Conservation (phyloP, 1,140 invertebrate genomes). For the Berghia stephanieae region DNA sequence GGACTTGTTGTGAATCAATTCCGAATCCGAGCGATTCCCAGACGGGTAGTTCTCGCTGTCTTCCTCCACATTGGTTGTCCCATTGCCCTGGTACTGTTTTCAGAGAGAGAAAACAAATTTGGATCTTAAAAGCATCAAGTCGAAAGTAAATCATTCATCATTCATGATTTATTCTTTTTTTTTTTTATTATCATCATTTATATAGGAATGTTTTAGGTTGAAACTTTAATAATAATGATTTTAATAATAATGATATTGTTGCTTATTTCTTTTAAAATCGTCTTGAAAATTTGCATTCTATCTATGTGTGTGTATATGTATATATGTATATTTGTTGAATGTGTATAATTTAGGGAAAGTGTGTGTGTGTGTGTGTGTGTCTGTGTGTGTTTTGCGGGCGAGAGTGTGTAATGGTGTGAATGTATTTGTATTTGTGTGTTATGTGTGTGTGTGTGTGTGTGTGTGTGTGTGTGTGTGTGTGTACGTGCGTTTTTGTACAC, state of each 20-base stretch:
- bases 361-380: not conserved
- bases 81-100: no score
- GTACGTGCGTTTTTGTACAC: constrained; percentile 1
- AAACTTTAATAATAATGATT: no score
- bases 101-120: no score
- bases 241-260: no score
- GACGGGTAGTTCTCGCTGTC: constrained; percentile 18
- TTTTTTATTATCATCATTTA: no score
- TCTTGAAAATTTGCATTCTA: no score
- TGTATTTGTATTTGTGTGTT: not conserved
- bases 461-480: constrained; percentile 8
- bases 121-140: no score
- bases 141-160: no score
- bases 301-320: not conserved
- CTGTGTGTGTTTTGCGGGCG: not conserved
- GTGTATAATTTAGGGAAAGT: not conserved
- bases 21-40: constrained; percentile 14
- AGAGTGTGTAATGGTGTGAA: not conserved
- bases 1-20: constrained; percentile 10
- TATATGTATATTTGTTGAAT: not conserved
- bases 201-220: no score
- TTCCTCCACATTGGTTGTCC: no score
- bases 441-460: not conserved
- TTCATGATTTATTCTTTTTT: no score
- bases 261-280: no score